These are phyloP conservation scores for Agrochola macilenta DNA, from an alignment of 2,888 invertebrate genomes.

Conservation along the genomic window DNA sequence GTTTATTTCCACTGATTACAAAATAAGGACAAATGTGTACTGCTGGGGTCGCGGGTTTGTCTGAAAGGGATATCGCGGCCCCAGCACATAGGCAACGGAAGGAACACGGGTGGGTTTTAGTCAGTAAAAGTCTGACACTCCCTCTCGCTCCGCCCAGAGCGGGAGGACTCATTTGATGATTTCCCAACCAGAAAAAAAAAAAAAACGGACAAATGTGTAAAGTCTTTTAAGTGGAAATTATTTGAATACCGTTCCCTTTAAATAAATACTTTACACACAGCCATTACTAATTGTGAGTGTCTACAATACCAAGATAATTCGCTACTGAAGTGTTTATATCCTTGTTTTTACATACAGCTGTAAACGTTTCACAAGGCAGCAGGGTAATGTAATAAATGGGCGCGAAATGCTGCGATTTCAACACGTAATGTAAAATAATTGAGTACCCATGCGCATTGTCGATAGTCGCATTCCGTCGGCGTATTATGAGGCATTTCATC, in stretches of 20 bases:
- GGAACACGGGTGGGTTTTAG: too few species aligned
- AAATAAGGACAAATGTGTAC: background rate
- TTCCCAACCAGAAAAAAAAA: too few species aligned
- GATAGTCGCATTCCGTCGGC: conserved; percentile 67
- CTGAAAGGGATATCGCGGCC: too few species aligned
- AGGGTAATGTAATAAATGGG: conserved; percentile 50
- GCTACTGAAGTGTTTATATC: conserved; percentile 50
- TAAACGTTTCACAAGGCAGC: conserved; percentile 54
- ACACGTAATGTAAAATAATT: conserved; percentile 66
- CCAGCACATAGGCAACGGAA: too few species aligned
- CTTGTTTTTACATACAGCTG: conserved; percentile 59
- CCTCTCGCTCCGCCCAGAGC: too few species aligned
- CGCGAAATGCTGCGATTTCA: conserved; percentile 62
- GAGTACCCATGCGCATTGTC: conserved; percentile 61
- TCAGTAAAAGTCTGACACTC: too few species aligned
- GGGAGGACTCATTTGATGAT: too few species aligned
- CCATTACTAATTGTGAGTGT: conserved; percentile 31
- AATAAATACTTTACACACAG: conserved; percentile 18
- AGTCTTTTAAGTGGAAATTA: conserved; percentile 2
- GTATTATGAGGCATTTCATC: conserved; percentile 65
- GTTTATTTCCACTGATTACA: background rate
- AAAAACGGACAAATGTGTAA: too few species aligned
- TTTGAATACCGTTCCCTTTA: background rate
- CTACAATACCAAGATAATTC: conserved; percentile 59
- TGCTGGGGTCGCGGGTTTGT: too few species aligned